These are phyloP conservation scores for Thera obeliscata DNA, from an alignment of 2,888 invertebrate genomes.

Conservation along the genomic window DNA sequence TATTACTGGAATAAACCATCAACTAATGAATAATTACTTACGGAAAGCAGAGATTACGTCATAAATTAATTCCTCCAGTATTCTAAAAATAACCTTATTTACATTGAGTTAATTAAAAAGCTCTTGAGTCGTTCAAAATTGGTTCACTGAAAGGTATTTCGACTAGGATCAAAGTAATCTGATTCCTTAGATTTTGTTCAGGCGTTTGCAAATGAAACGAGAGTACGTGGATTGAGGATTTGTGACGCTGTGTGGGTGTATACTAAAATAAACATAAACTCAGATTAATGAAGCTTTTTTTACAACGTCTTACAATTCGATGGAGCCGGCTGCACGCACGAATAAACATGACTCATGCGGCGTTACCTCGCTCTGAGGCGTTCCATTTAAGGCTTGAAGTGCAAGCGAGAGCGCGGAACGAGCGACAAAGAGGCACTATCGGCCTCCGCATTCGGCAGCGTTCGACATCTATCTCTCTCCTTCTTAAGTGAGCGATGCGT, in stretches of 20 bases:
- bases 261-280: not conserved
- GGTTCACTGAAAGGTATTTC: constrained; percentile 25
- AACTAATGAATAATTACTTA: constrained; percentile 24
- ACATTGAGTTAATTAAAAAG: constrained; percentile 42
- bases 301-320: too few relatives aligned
- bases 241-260: not conserved
- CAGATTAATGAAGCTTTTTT: not conserved
- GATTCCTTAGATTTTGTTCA: constrained; percentile 35
- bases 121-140: constrained; percentile 34
- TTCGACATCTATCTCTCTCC: too few relatives aligned
- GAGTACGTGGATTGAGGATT: not conserved
- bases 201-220: not conserved
- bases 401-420: too few relatives aligned
- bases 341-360: too few relatives aligned
- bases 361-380: too few relatives aligned
- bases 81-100: constrained; percentile 33
- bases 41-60: constrained; percentile 30
- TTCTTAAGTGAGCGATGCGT: too few relatives aligned
- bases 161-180: constrained; percentile 42
- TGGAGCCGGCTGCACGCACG: too few relatives aligned
- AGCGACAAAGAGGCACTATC: too few relatives aligned
- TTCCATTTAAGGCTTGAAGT: too few relatives aligned
- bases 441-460: too few relatives aligned
- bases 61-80: constrained; percentile 32
- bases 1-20: constrained; percentile 8